Percentiles rank a stretch among this genome's conserved stretches.
Conservation (phyloP, 2,113 vertebrate species). For the Thunnus thynnus region DNA sequence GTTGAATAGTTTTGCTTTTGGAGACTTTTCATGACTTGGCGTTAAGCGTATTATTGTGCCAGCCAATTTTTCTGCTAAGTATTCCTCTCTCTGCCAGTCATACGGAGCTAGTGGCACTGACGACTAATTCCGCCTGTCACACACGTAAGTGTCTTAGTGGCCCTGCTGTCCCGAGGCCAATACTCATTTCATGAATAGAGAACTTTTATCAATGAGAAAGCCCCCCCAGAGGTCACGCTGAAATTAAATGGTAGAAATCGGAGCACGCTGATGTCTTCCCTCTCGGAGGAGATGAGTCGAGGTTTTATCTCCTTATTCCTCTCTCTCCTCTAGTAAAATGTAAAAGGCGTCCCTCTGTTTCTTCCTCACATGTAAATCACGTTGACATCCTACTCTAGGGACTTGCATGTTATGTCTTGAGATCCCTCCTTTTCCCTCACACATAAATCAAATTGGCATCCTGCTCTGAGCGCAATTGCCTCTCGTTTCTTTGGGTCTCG, state of each 20-base stretch:
- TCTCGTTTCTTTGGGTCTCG: conserved; percentile 51
- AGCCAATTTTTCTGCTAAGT: conserved; percentile 25
- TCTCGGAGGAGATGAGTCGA: conserved; percentile 34
- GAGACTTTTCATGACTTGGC: conserved; percentile 38
- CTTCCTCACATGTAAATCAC: conserved; percentile 69
- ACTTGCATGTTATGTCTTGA: conserved; percentile 59
- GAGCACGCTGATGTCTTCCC: conserved; percentile 38
- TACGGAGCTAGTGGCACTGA: conserved; percentile 31
- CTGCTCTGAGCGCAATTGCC: conserved; percentile 14
- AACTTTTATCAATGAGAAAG: conserved; percentile 64
- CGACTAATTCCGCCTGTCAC: conserved; percentile 62
- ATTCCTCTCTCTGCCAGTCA: conserved; percentile 44
- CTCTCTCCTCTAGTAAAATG: conserved; percentile 51
- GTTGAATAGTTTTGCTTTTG: conserved; percentile 46
- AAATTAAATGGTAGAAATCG: conserved; percentile 71
- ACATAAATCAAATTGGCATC: conserved; percentile 78
- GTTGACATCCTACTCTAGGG: conserved; percentile 62
- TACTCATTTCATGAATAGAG: conserved; percentile 64
- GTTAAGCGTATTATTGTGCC: conserved; percentile 4
- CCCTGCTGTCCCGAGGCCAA: conserved; percentile 51
- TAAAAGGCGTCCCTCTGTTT: conserved; percentile 53
- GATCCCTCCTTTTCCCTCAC: conserved; percentile 57
- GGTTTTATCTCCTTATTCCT: conserved; percentile 55
- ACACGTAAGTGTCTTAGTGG: conserved; percentile 25
- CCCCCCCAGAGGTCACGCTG: conserved; percentile 56